Evolutionary conservation across 1,140 invertebrate species (phyloP), one percentile per base, ranked within the genome.

Genomic region (Heliconius congener): DNA sequence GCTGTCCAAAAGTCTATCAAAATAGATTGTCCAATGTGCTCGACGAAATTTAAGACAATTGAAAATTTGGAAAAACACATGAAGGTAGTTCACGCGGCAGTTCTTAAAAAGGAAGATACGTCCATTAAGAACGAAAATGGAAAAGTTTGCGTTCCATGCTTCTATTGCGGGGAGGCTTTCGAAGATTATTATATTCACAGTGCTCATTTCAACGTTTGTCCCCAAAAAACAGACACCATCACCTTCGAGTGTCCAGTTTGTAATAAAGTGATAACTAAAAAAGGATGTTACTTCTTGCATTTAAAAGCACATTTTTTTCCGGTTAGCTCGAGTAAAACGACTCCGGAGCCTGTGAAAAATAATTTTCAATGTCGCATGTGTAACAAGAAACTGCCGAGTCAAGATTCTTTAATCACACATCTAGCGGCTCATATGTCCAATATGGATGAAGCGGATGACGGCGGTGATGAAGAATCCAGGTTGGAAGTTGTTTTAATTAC

Each of bases 371-470:
- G 94, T 82, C 86, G 92, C 37, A 90, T 94, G 81, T 95, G 94
- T 73, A 82, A 76, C 34, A 87, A 89, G 79, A 87, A 85, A 72
- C 83, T 95, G 23, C 76, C 84, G 2, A 83, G 88, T 30, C 91
- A 95, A 77, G 90, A 91, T 18, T 52, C 83, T 71, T 84, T 95
- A 8, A 93, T 95, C 16, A 88, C 81, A 60, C 94, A 95, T 74
- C 78, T 95, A 0, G 90, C 94, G 8, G 87, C 87, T 13, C 94
- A 95, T 80, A 90, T 95, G 87, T 87, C 91, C 16, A 93, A 93
- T n/a, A 50, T 76, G n/a, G 91, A 94, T 19, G 88, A 90, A 8
- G 83, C 80, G 9, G 86, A 84, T 34, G 85, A 80, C 34, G 74
- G 50, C 8, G 81, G 71, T 19, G 88, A 87, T 71, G 87, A 89